Evolutionary conservation across 2,797 vertebrate genomes (phyloP).

Genomic region (Fundulus diaphanus): DNA sequence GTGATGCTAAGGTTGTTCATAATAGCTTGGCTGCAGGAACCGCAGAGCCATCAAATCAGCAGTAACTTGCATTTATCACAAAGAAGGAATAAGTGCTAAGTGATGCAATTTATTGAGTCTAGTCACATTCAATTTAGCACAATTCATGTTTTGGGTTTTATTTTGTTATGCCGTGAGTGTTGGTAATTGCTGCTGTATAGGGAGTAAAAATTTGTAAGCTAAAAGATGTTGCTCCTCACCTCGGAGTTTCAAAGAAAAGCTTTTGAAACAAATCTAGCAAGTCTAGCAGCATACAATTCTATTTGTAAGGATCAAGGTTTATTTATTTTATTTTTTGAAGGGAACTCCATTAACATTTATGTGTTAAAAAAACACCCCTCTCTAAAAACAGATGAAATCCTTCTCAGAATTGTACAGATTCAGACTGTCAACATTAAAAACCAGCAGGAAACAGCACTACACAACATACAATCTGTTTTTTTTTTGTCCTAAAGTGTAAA

Average conservation of each 20-base stretch:
- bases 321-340: too few species aligned
- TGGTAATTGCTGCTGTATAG: constrained; percentile 39
- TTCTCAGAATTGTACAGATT: too few species aligned
- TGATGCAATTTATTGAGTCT: constrained; percentile 51
- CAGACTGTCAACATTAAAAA: too few species aligned
- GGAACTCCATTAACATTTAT: too few species aligned
- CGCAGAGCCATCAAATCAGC: constrained; percentile 40
- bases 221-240: constrained; percentile 25
- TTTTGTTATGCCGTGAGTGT: constrained; percentile 28
- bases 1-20: constrained; percentile 22
- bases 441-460: too few species aligned
- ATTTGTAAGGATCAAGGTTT: neutral
- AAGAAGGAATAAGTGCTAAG: constrained; percentile 43
- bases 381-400: too few species aligned
- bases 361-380: too few species aligned
- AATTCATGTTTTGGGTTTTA: constrained; percentile 24
- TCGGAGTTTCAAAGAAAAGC: neutral
- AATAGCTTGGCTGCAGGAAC: constrained; percentile 37
- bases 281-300: too few species aligned
- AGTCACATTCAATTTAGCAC: constrained; percentile 51
- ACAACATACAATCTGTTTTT: too few species aligned
- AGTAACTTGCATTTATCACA: constrained; percentile 26
- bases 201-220: constrained; percentile 29
- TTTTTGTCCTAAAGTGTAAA: too few species aligned
- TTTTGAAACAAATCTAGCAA: too few species aligned